A percentile compares a stretch with the other conserved stretches of the same genome.
Conservation (phyloP, 2,113 vertebrate genomes). For the Ptychochromis oligacanthus region DNA sequence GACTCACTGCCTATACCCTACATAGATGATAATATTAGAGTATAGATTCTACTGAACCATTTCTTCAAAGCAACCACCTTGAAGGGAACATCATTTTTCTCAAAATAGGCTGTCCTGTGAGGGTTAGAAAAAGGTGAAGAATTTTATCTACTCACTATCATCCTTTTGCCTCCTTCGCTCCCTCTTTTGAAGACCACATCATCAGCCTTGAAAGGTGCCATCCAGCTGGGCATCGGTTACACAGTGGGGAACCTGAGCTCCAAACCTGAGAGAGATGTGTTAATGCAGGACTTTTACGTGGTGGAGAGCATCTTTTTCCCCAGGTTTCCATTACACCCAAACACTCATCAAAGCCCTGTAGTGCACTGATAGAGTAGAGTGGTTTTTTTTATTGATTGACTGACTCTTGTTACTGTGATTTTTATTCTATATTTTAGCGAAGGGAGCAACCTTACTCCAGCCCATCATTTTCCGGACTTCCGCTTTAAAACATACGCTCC, state of each 20-base stretch:
- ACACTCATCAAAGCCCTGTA: background rate
- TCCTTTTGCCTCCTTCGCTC: background rate
- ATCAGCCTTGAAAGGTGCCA: constrained; percentile 96
- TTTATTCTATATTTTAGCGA: constrained; percentile 81
- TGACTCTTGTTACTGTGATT: too few species aligned
- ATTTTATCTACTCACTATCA: background rate
- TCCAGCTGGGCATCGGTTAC: constrained; percentile 98
- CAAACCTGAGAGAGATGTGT: constrained; percentile 95
- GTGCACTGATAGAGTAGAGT: background rate
- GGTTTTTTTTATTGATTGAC: background rate
- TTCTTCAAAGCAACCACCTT: background rate
- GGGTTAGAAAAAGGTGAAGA: background rate
- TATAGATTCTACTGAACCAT: background rate
- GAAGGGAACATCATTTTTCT: too few species aligned
- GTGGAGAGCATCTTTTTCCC: constrained; percentile 99
- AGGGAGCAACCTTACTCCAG: constrained; percentile 97
- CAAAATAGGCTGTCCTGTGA: background rate
- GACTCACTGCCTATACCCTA: background rate
- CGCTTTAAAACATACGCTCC: constrained; percentile 98
- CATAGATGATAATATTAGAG: background rate
- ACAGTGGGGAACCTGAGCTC: constrained; percentile 98
- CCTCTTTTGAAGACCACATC: constrained; percentile 88
- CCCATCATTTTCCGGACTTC: constrained; percentile 98
- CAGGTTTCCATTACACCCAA: constrained; percentile 78
- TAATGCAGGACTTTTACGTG: constrained; percentile 99